These are phyloP conservation scores for Drosophila takahashii DNA, from an alignment of 1,140 invertebrate genomes.

Conservation along the genomic window DNA sequence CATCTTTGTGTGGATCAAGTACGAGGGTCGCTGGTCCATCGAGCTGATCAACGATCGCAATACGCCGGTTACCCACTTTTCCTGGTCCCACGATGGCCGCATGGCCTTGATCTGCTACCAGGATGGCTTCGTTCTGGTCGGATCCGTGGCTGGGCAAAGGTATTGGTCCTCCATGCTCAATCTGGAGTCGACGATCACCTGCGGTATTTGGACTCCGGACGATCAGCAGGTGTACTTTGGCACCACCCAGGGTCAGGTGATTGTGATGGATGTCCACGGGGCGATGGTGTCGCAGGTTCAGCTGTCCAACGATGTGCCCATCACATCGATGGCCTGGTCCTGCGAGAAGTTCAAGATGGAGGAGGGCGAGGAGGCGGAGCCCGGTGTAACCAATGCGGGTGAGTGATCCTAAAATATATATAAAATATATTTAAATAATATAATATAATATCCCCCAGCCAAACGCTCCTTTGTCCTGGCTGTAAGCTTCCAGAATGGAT, in stretches of 20 bases:
- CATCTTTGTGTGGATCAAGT: constrained; percentile 99
- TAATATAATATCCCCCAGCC: constrained; percentile 76
- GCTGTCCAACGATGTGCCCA: constrained; percentile 91
- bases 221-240: constrained; percentile 99
- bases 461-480: constrained; percentile 91
- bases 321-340: constrained; percentile 97
- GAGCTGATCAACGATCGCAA: constrained; percentile 99
- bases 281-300: constrained; percentile 97
- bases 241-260: constrained; percentile 95
- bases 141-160: constrained; percentile 97
- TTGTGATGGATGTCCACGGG: constrained; percentile 98
- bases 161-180: constrained; percentile 99
- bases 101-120: constrained; percentile 99
- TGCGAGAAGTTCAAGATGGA: constrained; percentile 99
- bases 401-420: constrained; percentile 37
- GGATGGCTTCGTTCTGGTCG: constrained; percentile 98
- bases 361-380: constrained; percentile 91
- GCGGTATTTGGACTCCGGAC: constrained; percentile 98
- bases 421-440: too few relatives aligned
- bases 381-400: constrained; percentile 85
- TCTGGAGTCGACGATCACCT: constrained; percentile 96
- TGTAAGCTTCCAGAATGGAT: constrained; percentile 94
- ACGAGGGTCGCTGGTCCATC: constrained; percentile 99
- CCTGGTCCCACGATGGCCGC: constrained; percentile 99
- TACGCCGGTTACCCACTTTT: constrained; percentile 98